Evolutionary conservation across 2,888 invertebrate genomes (phyloP).

Genomic region (Elegia similella): DNA sequence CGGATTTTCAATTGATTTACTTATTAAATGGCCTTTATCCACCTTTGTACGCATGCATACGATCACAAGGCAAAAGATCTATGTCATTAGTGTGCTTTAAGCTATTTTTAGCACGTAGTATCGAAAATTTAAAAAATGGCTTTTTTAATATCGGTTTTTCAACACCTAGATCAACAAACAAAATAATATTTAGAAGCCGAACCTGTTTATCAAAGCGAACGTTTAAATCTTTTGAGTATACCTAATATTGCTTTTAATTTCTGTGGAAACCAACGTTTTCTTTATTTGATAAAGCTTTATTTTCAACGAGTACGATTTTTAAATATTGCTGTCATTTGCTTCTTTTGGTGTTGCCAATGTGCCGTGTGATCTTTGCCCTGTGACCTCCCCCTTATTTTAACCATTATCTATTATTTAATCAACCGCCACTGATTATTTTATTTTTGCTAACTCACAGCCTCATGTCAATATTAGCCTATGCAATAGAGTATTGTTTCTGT

Average conservation of each 20-base stretch:
- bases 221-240: neutral
- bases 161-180: neutral
- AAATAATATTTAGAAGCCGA: neutral
- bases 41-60: constrained; percentile 66
- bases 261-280: neutral
- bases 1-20: constrained; percentile 70
- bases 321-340: neutral
- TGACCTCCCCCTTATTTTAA: constrained; percentile 55
- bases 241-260: neutral
- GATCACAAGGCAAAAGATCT: constrained; percentile 49
- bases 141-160: neutral
- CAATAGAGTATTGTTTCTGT: constrained; percentile 79
- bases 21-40: constrained; percentile 73
- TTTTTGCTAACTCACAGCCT: constrained; percentile 82
- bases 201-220: neutral
- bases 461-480: constrained; percentile 80
- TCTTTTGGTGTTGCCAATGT: neutral
- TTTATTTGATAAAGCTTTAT: neutral
- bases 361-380: constrained; percentile 49
- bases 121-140: neutral
- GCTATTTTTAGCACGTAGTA: neutral
- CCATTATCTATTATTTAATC: constrained; percentile 65
- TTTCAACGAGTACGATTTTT: neutral
- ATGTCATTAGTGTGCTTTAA: neutral
- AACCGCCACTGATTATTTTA: constrained; percentile 68